Base-by-base conservation (phyloP, 2,888 invertebrate species). In the Phengaris alcon region DNA sequence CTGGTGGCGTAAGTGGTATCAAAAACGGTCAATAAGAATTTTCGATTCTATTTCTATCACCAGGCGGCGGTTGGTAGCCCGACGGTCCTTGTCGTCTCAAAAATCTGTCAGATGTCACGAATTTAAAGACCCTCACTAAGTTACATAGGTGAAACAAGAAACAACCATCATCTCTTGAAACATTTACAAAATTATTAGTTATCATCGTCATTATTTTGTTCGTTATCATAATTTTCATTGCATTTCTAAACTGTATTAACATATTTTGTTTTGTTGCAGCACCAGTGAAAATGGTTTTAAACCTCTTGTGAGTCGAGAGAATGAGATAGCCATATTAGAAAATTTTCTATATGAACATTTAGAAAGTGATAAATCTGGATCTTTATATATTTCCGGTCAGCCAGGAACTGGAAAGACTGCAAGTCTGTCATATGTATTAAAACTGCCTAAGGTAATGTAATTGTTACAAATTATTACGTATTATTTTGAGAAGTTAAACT, bases 341-440 rank as follows among this genome's bases (percentile, higher is more conserved):
- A 87, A 90, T 4, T 98, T 97, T 87, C 93, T 99, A 74, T 86
- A 88, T 13, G 90, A 94, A 10, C 96, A 97, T 86, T 86, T 98
- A 75, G 86, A 94, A 4, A 92, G 94, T 1, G 92, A 95, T 79
- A 93, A 93, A 54, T 96, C 98, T 0, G 97, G 96, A 0, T 97
- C 98, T 22, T 85, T 99, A 75, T 99, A 99, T 87, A 95, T 99
- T 68, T 99, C 98, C 59, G 99, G 99, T 0, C 98, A 98, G 46
- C 99, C 99, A 0, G 99, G 99, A 6, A 99, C 99, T 0, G 99
- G 98, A 1, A 99, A 99, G 93, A 99, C 99, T 0, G 98, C 98
- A 0, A 96, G 97, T 77, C 91, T 99, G 22, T 96, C 96, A 0
- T 94, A 96, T 79, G 95, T 98, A 76, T 89, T 98, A 75, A 92